These are phyloP conservation scores for Oryctolagus cuniculus DNA, from an alignment of 2,113 vertebrate species.

Conservation along the genomic window mOryCun1.1 NC_091449.1:34919001-34919500, in stretches of 20 bases:
- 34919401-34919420: neutral
- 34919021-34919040: neutral
- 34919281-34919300: neutral
- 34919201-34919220: neutral
- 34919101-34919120: neutral
- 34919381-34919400: neutral
- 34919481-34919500: rapidly evolving
- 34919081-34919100: neutral
- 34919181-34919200: neutral
- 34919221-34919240: neutral
- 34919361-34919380: neutral
- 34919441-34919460: neutral
- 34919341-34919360: neutral
- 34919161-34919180: neutral
- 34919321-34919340: neutral
- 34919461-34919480: neutral
- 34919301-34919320: neutral
- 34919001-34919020: neutral
- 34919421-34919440: neutral
- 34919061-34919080: neutral
- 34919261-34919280: neutral
- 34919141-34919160: neutral
- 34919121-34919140: rapidly evolving
- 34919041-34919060: neutral
- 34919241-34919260: neutral